Percentiles rank a stretch among this genome's conserved stretches.
Conservation (phyloP, 53 echinoderm and acorn worm species). For the Crossaster papposus region DNA sequence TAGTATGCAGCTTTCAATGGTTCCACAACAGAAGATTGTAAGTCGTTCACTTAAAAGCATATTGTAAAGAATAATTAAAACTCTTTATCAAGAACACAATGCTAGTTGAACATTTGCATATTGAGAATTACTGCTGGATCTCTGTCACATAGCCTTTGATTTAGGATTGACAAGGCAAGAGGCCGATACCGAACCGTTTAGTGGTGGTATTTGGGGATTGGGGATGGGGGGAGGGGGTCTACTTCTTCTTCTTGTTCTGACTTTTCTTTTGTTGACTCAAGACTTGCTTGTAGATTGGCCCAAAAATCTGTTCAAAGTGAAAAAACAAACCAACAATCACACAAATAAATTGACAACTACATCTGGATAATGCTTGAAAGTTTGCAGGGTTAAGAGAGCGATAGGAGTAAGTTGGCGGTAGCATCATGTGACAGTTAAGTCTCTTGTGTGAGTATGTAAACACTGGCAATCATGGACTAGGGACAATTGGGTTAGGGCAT, state of each 20-base stretch:
- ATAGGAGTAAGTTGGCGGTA: too few species aligned
- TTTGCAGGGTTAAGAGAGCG: neutral
- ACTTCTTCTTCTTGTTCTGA: slow-evolving; percentile 39
- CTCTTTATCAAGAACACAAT: neutral
- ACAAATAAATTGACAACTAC: neutral
- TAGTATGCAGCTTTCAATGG: slow-evolving; percentile 6
- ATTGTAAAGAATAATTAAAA: too few species aligned
- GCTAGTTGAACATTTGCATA: neutral
- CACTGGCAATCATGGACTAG: too few species aligned
- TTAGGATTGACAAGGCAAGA: slow-evolving; percentile 45
- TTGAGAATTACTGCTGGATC: neutral
- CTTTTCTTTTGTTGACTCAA: slow-evolving; percentile 44
- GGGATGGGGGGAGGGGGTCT: too few species aligned
- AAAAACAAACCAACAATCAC: neutral
- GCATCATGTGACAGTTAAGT: too few species aligned
- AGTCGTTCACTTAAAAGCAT: neutral
- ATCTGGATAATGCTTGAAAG: neutral
- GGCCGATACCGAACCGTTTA: slow-evolving; percentile 16
- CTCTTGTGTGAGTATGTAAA: too few species aligned
- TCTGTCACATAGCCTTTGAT: neutral
- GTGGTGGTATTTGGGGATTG: neutral
- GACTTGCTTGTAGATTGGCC: slow-evolving; percentile 50
- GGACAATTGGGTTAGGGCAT: too few species aligned
- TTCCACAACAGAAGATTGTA: neutral
- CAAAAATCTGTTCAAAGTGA: slow-evolving; percentile 20